Conservation (phyloP, 1,140 invertebrate genomes). For the Drosophila sechellia region DNA sequence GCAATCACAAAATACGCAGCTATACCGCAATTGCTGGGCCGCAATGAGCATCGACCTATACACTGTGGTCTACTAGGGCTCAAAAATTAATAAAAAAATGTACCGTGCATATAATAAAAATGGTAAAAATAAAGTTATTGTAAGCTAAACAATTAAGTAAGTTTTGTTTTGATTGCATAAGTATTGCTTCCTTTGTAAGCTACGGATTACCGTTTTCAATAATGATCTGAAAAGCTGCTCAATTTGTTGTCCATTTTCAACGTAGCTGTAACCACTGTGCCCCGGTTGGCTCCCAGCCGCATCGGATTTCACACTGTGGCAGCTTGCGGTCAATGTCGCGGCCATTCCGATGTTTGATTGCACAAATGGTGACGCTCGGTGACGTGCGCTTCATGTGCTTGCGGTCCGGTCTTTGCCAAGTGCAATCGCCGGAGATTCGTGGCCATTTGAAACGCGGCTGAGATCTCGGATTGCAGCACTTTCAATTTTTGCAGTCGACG, state of each 20-base stretch:
- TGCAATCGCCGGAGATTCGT: slow-evolving; percentile 12
- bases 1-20: slow-evolving; percentile 7
- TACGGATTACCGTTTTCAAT: not conserved
- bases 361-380: slow-evolving; percentile 34
- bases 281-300: slow-evolving; percentile 11
- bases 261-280: not conserved
- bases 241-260: not conserved
- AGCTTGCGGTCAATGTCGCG: slow-evolving; percentile 51
- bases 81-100: not conserved
- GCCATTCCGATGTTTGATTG: slow-evolving; percentile 57
- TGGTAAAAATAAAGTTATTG: too few relatives aligned
- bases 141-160: too few relatives aligned
- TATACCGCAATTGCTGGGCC: slow-evolving; percentile 16
- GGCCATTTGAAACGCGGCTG: slow-evolving; percentile 53
- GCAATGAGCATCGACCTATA: slow-evolving; percentile 8
- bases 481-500: slow-evolving; percentile 62
- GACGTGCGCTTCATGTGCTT: slow-evolving; percentile 38
- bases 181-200: not conserved
- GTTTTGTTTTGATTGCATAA: too few relatives aligned
- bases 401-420: slow-evolving; percentile 55
- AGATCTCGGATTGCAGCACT: slow-evolving; percentile 51
- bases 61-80: slow-evolving; percentile 5
- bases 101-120: too few relatives aligned
- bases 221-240: too few relatives aligned
- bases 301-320: slow-evolving; percentile 47